Evolutionary conservation across 2,113 vertebrate species (phyloP).

Genomic region (Monopterus albus): DNA sequence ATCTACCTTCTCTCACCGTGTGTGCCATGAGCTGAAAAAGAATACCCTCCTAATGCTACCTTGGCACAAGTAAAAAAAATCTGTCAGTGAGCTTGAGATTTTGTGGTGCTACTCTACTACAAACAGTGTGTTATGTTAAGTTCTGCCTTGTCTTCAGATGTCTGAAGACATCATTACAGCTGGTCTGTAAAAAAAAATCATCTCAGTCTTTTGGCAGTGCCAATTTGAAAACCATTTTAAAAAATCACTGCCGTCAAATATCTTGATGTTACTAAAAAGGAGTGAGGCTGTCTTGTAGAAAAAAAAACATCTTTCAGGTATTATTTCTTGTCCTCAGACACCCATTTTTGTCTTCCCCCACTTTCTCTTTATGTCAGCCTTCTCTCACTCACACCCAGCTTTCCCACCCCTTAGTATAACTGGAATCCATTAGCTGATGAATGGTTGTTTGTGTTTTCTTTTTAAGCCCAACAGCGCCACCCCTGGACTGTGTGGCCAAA

Average conservation of each 20-base stretch:
- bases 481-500: slow-evolving; percentile 33
- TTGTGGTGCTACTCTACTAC: slow-evolving; percentile 26
- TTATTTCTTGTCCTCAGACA: not conserved
- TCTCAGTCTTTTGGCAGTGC: not conserved
- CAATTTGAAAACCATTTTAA: not conserved
- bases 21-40: slow-evolving; percentile 12
- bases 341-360: slow-evolving; percentile 1
- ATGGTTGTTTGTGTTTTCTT: slow-evolving; percentile 74
- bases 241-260: not conserved
- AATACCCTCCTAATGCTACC: slow-evolving; percentile 8
- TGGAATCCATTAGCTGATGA: slow-evolving; percentile 76
- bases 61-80: slow-evolving; percentile 17
- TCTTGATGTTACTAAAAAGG: not conserved
- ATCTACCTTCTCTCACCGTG: slow-evolving; percentile 14
- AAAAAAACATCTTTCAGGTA: not conserved
- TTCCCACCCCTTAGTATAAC: slow-evolving; percentile 44
- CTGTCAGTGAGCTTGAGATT: not conserved
- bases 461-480: slow-evolving; percentile 72
- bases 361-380: slow-evolving; percentile 20
- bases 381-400: slow-evolving; percentile 5
- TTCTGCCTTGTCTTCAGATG: not conserved
- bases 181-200: not conserved
- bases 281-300: not conserved
- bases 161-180: not conserved
- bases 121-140: not conserved